phyloP scores from a whole-genome alignment of 2,888 invertebrate genomes.

The Rotaria magnacalcarata region DNA sequence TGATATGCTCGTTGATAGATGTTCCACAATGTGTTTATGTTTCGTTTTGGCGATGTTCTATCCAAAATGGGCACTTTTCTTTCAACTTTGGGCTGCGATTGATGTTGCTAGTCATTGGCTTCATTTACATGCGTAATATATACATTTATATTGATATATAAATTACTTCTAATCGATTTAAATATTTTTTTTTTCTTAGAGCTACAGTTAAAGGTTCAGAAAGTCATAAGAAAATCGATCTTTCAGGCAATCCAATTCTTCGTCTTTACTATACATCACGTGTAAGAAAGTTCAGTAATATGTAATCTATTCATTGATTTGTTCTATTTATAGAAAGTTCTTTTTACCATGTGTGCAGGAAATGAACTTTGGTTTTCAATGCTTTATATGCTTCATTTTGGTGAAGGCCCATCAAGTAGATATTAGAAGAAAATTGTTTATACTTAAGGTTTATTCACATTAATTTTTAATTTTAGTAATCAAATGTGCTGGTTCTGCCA shows the following conservation, averaged over 20 bases:
- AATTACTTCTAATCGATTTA: neutral
- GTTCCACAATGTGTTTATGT: conserved; percentile 86
- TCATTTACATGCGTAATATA: conserved; percentile 69
- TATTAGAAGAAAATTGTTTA: conserved; percentile 47
- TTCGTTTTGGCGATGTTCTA: conserved; percentile 86
- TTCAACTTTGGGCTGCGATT: conserved; percentile 85
- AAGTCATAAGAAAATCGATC: conserved; percentile 85
- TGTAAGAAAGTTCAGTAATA: conserved; percentile 49
- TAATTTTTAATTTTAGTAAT: neutral
- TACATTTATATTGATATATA: neutral
- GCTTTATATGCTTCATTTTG: conserved; percentile 84
- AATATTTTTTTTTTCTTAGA: conserved; percentile 58
- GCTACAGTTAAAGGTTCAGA: conserved; percentile 57
- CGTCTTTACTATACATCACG: conserved; percentile 80
- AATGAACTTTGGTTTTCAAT: conserved; percentile 93
- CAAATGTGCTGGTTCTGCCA: neutral
- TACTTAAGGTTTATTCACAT: conserved; percentile 34
- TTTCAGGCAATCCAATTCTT: conserved; percentile 85
- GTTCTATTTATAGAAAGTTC: conserved; percentile 63
- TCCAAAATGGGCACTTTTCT: conserved; percentile 83
- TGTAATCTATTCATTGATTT: neutral
- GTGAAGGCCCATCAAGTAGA: conserved; percentile 77
- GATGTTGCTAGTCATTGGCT: conserved; percentile 98
- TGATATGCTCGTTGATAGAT: conserved; percentile 91
- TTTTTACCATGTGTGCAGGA: conserved; percentile 91